These are phyloP conservation scores for Saxidomus purpurata DNA, from an alignment of 1,140 invertebrate species.

Conservation along the genomic window DNA sequence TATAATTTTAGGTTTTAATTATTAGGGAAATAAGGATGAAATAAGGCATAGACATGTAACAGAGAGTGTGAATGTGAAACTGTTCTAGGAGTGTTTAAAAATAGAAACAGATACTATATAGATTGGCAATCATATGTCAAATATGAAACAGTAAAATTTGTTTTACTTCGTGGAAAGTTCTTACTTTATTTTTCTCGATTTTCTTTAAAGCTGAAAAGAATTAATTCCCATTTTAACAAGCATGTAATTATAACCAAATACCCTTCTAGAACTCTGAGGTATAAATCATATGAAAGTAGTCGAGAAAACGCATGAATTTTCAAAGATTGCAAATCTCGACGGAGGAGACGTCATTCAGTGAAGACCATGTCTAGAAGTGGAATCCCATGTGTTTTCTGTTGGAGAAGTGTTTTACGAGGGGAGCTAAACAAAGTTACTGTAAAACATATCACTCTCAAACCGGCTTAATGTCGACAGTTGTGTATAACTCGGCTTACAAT, in stretches of 20 bases:
- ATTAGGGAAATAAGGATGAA: no score
- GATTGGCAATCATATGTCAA: no score
- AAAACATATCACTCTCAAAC: conserved; percentile 15
- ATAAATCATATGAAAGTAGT: neutral
- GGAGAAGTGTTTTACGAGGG: conserved; percentile 29
- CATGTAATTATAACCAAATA: neutral
- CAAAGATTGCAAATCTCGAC: conserved; percentile 21
- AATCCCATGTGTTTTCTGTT: conserved; percentile 2
- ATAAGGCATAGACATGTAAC: no score
- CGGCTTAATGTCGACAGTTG: conserved; percentile 59
- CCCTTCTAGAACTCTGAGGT: neutral
- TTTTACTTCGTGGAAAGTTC: no score
- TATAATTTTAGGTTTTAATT: no score
- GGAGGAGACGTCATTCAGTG: neutral
- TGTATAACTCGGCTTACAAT: conserved; percentile 57
- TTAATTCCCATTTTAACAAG: conserved; percentile 20
- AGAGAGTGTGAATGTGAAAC: no score
- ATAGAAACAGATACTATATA: no score
- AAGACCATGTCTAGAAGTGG: conserved; percentile 11
- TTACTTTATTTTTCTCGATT: no score
- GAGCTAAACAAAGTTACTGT: conserved; percentile 14
- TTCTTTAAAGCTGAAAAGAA: neutral
- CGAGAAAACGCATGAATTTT: conserved; percentile 12
- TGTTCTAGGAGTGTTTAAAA: no score
- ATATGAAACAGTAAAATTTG: no score